Conservation (phyloP, 2,797 vertebrate genomes). For the Morelia viridis region DNA sequence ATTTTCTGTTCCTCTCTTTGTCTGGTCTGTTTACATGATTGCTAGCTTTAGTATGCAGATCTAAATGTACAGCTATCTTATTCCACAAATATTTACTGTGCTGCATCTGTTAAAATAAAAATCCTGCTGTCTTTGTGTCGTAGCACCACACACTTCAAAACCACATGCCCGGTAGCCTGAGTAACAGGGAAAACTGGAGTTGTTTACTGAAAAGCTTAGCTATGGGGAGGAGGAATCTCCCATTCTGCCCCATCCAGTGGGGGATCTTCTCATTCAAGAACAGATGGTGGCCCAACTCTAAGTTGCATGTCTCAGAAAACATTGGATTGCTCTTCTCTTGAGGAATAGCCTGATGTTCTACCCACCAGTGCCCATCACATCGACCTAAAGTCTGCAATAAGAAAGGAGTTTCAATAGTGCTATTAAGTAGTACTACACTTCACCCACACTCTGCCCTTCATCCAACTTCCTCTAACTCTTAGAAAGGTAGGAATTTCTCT, state of each 20-base stretch:
- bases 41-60: not conserved
- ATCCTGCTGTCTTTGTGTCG: not conserved
- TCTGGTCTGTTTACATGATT: not conserved
- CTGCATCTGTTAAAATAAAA: slow-evolving; percentile 3
- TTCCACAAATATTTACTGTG: slow-evolving; percentile 1
- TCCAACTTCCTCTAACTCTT: not conserved
- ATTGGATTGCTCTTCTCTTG: not conserved
- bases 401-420: not conserved
- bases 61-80: not conserved
- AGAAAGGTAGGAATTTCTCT: not conserved
- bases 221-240: not conserved
- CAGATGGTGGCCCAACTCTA: not conserved
- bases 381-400: not conserved
- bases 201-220: not conserved
- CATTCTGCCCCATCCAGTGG: not conserved
- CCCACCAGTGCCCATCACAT: not conserved
- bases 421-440: not conserved
- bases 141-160: not conserved
- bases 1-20: not conserved
- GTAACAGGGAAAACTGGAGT: not conserved
- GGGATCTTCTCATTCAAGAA: not conserved
- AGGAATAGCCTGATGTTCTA: not conserved
- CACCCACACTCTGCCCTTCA: not conserved
- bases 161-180: not conserved
- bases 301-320: not conserved